Evolutionary conservation across 2,797 vertebrate species (phyloP).

Genomic region (Rhabdophis nuchalis): DNA sequence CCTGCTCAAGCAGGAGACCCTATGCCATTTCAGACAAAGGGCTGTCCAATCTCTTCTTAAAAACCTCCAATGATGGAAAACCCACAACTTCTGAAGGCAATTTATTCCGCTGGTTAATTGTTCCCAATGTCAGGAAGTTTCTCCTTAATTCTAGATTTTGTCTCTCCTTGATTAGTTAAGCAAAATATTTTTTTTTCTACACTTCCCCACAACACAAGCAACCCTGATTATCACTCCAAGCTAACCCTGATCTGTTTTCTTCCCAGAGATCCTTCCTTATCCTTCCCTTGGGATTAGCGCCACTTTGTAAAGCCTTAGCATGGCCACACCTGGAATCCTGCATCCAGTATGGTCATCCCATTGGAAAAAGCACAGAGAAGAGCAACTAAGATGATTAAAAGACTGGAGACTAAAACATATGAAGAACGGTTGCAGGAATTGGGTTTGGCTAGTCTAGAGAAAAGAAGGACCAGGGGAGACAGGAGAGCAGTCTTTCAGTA

Average conservation of each 20-base stretch:
- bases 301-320: too few species aligned
- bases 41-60: background rate
- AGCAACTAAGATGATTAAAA: background rate
- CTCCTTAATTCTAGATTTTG: too few species aligned
- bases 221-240: background rate
- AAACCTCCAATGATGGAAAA: background rate
- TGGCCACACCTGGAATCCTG: too few species aligned
- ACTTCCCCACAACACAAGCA: background rate
- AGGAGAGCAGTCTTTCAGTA: too few species aligned
- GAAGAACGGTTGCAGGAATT: background rate
- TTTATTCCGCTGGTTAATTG: background rate
- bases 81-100: background rate
- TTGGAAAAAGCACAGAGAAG: background rate
- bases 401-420: background rate
- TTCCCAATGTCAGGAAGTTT: too few species aligned
- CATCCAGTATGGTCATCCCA: too few species aligned
- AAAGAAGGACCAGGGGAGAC: too few species aligned
- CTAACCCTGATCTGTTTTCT: background rate
- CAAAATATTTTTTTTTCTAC: background rate
- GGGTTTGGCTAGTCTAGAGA: too few species aligned
- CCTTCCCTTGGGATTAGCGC: too few species aligned
- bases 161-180: background rate
- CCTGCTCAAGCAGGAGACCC: background rate
- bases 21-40: background rate
- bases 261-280: background rate